phyloP scores from a whole-genome alignment of 2,888 invertebrate species.

The Poecilobothrus nobilitatus region DNA sequence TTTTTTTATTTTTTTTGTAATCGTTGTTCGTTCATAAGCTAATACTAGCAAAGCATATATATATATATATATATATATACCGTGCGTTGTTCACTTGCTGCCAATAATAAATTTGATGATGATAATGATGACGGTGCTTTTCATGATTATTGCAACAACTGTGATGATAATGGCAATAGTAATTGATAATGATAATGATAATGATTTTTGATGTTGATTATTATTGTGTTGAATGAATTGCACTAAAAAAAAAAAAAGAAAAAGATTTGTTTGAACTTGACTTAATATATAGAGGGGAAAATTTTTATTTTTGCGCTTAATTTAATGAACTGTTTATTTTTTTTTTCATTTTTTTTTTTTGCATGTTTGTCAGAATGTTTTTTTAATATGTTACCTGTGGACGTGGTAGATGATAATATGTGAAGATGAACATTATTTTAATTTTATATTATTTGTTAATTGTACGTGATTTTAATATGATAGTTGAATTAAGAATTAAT shows the following conservation, averaged over 20 bases:
- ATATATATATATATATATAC: no score
- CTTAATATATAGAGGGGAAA: no score
- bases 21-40: not conserved
- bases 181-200: not conserved
- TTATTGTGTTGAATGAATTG: not conserved
- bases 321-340: no score
- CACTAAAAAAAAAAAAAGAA: no score
- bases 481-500: not conserved
- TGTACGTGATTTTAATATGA: not conserved
- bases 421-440: slow-evolving; percentile 1
- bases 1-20: not conserved
- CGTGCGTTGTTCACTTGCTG: not conserved
- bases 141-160: not conserved
- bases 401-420: not conserved
- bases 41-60: not conserved
- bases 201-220: not conserved
- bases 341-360: no score
- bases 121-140: not conserved
- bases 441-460: not conserved
- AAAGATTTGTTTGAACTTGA: no score
- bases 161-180: not conserved
- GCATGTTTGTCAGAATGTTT: no score
- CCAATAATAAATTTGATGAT: no score
- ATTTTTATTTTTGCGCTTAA: no score
- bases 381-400: no score